Base-by-base conservation (phyloP, 2,888 invertebrate species). In the Spilarctia lutea region DNA sequence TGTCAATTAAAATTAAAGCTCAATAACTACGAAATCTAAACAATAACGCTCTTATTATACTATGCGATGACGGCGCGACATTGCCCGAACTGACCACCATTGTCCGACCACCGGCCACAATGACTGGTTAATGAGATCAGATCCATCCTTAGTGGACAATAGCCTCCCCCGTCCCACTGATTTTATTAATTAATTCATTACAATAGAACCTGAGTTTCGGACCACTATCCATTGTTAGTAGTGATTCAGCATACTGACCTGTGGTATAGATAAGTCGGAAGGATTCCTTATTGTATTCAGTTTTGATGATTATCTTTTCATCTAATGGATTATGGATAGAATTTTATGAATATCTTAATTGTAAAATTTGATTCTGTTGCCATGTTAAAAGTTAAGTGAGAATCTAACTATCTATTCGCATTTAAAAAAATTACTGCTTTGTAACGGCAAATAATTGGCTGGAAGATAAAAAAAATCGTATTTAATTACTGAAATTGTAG, bases 151-250 rank as follows among this genome's bases (percentile, higher is more conserved):
- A 86, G 89, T 90, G 94, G 94, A 95, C 95, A 95, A 95, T 92
- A 89, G 92, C 89, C 89, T 86, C 89, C 86, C 86, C 92, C 85
- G 83, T 87, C 91, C 92, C 91, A 85, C 93, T 90, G 93, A 94
- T 95, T 95, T 95, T 95, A 95, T 95, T 95, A 95, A 95, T 95
- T 95, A 95, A 95, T 94, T 93, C 92, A 94, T 94, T 95, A 95
- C 94, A 95, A 95, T 94, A 88, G 94, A 93, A 93, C 93, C 93
- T 93, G 93, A 88, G 91, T 91, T 92, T 93, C 90, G 91, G 91
- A 90, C 87, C 93, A 94, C 94, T 94, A 94, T 93, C 90, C 85
- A 75, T 91, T 94, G 91, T 86, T 86, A 81, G 73, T 91, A 91
- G 93, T 94, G 94, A 94, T 93, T 93, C 90, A 89, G 89, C 93